Conservation (phyloP, 2,113 vertebrate species). For the Bujurquina vittata region DNA sequence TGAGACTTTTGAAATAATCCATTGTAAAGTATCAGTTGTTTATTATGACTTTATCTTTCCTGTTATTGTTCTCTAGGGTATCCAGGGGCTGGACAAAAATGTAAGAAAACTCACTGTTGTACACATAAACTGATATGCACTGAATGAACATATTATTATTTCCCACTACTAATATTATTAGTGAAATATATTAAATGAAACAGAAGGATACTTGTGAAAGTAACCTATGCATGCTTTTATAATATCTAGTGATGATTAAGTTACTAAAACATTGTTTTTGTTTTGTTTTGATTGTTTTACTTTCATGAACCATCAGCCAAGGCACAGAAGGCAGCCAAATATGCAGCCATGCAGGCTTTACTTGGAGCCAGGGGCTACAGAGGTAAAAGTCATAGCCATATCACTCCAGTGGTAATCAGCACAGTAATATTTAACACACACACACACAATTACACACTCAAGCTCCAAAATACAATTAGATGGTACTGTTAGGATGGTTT, state of each 20-base stretch:
- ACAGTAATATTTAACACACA: background rate
- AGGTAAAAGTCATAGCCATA: slow-evolving; percentile 65
- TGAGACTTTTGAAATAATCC: background rate
- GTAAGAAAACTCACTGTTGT: slow-evolving; percentile 59
- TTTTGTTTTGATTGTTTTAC: slow-evolving; percentile 8
- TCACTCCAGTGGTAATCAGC: background rate
- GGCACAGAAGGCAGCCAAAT: slow-evolving; percentile 79
- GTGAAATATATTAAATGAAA: background rate
- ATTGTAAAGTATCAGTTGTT: slow-evolving; percentile 15
- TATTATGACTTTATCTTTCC: slow-evolving; percentile 38
- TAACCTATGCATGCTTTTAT: background rate
- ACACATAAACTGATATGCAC: background rate
- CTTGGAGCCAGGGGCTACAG: slow-evolving; percentile 76
- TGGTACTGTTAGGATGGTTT: background rate
- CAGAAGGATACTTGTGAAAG: background rate
- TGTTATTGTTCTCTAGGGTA: slow-evolving; percentile 65
- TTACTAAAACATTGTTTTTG: background rate
- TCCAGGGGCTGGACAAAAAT: slow-evolving; percentile 70
- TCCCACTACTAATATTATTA: background rate
- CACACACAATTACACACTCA: too few relatives aligned
- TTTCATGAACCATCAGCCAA: slow-evolving; percentile 62
- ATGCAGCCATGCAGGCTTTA: slow-evolving; percentile 76
- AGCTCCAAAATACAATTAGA: background rate
- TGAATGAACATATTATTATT: background rate
- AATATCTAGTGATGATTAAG: background rate